phyloP scores from a whole-genome alignment of 1,140 invertebrate genomes.

The Drosophila athabasca region DNA sequence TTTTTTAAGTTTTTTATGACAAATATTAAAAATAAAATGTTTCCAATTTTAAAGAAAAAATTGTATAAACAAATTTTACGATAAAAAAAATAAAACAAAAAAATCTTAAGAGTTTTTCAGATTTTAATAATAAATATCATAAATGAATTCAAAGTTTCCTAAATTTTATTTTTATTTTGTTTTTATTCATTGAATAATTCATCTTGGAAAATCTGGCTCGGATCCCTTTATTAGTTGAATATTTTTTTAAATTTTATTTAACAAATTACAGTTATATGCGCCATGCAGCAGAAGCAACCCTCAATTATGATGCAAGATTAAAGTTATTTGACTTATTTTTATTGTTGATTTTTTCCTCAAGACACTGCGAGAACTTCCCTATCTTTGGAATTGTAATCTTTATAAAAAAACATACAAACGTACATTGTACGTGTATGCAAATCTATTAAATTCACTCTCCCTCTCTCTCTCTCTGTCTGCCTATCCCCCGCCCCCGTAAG shows the following conservation, averaged over 20 bases:
- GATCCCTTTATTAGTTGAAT: conserved; percentile 49
- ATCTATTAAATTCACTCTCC: conserved; percentile 61
- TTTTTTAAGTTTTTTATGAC: too few species aligned
- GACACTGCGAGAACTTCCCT: too few species aligned
- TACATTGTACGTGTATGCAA: conserved; percentile 34
- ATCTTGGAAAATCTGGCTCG: too few species aligned
- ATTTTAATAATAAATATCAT: not conserved
- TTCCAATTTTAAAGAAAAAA: too few species aligned
- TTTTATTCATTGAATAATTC: too few species aligned
- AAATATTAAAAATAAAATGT: too few species aligned
- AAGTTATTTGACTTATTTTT: not conserved
- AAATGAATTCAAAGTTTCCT: not conserved
- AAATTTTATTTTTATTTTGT: too few species aligned
- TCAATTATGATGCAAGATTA: conserved; percentile 32
- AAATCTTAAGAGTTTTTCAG: not conserved
- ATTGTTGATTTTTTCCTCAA: not conserved
- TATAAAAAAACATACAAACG: conserved; percentile 1
- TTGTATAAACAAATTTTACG: too few species aligned
- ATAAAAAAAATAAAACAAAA: too few species aligned
- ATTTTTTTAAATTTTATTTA: conserved; percentile 57
- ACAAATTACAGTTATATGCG: conserved; percentile 58
- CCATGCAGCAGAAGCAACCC: conserved; percentile 20
- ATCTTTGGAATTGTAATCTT: conserved; percentile 18
- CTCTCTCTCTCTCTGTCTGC: not conserved
- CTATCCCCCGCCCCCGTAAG: conserved; percentile 44